These are phyloP conservation scores for Lasioglossum marginatum DNA, from an alignment of 2,888 invertebrate genomes.

Conservation along the genomic window DNA sequence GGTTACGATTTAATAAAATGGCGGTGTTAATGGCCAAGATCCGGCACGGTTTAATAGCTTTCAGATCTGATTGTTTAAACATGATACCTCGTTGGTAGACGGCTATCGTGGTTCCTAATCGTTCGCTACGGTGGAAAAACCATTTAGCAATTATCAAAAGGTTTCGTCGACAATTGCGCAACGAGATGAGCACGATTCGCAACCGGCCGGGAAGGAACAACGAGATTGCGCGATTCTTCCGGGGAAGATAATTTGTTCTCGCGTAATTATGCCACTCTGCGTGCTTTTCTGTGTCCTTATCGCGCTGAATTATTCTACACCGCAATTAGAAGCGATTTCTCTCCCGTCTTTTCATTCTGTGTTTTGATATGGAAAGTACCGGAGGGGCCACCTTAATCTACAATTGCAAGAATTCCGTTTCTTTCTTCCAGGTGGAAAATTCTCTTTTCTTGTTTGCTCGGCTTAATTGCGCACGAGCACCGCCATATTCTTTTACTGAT, in stretches of 20 bases:
- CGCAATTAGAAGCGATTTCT: slow-evolving; percentile 2
- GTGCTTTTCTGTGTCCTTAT: not conserved
- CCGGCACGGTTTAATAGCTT: not conserved
- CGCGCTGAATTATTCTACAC: not conserved
- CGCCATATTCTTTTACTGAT: not conserved
- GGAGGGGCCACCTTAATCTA: not conserved
- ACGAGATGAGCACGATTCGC: slow-evolving; percentile 1
- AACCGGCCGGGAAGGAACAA: slow-evolving; percentile 1
- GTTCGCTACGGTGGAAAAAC: slow-evolving; percentile 3
- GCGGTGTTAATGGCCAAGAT: not conserved
- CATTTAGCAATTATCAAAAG: slow-evolving; percentile 5
- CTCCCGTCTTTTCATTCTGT: not conserved
- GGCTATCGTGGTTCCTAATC: not conserved
- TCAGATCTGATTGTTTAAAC: not conserved
- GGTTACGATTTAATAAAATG: not conserved
- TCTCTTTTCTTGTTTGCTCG: not conserved
- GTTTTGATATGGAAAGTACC: not conserved
- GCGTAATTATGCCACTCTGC: slow-evolving; percentile 2
- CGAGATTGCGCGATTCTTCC: slow-evolving; percentile 19
- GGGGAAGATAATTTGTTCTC: slow-evolving; percentile 15
- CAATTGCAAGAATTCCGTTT: not conserved
- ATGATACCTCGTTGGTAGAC: not conserved
- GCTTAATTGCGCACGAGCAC: not conserved
- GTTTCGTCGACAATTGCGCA: slow-evolving; percentile 25
- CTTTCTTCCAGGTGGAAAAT: not conserved